Evolutionary conservation across 2,888 invertebrate species (phyloP), one percentile per base, ranked within the genome.

Genomic region (Monoplex corrugatus): DNA sequence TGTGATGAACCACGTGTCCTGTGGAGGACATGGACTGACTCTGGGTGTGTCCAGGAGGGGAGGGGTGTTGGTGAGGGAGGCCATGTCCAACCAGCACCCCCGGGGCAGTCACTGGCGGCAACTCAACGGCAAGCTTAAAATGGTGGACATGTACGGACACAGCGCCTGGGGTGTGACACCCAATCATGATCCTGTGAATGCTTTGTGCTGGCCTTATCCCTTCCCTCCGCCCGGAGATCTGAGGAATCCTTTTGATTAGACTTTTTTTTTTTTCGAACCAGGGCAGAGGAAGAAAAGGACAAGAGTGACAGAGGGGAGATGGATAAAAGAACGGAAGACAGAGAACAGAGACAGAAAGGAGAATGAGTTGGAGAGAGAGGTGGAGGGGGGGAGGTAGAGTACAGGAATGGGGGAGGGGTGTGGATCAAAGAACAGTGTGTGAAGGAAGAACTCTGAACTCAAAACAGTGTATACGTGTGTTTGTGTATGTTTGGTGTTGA

Each of bases 61-160:
- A 2, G n/a, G 45, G 45, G n/a, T 83, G 32, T 28, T 44, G 28
- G n/a, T 83, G 83, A 83, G 83, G 83, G 44, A 43, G 32, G 83
- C 16, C 32, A 83, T 83, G 45, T 16, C 32, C 83, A 45, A 32
- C 50, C 44, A 44, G 45, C 1, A 19, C 13, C 44, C 83, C 45
- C 28, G 19, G 8, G 83, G 83, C 32, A n/a, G 2, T 3, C 3
- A 13, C 45, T 83, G 83, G 83, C n/a, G 44, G 83, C 43, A 23
- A 6, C 83, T 83, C 32, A 44, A 44, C 45, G 83, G 83, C 44
- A 28, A 28, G 13, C 82, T 82, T 28, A 16, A 32, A 5, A 82
- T n/a, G 44, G 43, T 82, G 82, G 82, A 82, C n/a, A 28, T 82
- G 5, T 83, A 45, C 45, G 80, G 80, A 3, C 38, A 80, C 80